Percentiles rank a stretch among this genome's conserved stretches.
These are phyloP conservation scores for Netta rufina DNA, from an alignment of 2,797 vertebrate species.

Conservation along the genomic window DNA sequence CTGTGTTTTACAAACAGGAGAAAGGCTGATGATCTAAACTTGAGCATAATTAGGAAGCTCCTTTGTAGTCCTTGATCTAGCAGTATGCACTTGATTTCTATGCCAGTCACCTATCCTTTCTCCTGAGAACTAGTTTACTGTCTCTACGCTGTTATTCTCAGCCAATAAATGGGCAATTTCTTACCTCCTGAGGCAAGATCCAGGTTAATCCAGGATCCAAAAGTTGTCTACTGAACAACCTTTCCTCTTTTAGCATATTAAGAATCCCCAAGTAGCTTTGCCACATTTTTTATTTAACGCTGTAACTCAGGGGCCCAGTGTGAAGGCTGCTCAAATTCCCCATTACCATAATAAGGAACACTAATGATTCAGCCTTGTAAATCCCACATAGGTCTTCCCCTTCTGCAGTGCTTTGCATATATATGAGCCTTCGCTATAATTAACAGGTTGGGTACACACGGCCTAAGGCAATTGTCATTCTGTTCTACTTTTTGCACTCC, in stretches of 20 bases:
- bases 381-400: neutral
- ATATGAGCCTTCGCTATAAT: neutral
- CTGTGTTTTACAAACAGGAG: neutral
- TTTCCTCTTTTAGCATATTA: neutral
- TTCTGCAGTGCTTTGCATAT: neutral
- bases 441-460: neutral
- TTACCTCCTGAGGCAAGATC: neutral
- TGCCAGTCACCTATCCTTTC: neutral
- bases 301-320: neutral
- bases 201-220: conserved; percentile 19
- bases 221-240: neutral
- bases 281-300: conserved; percentile 21
- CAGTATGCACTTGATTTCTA: neutral
- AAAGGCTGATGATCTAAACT: neutral
- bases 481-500: neutral
- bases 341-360: neutral
- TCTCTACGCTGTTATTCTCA: neutral
- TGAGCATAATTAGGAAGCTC: neutral
- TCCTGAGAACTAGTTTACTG: neutral
- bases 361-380: neutral
- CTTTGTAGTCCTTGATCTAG: neutral
- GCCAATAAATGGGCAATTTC: neutral
- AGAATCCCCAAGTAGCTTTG: conserved; percentile 23
- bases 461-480: neutral
- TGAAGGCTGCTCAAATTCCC: neutral